Base-by-base conservation (phyloP, 2,888 invertebrate genomes). In the Anthophora plumipes region DNA sequence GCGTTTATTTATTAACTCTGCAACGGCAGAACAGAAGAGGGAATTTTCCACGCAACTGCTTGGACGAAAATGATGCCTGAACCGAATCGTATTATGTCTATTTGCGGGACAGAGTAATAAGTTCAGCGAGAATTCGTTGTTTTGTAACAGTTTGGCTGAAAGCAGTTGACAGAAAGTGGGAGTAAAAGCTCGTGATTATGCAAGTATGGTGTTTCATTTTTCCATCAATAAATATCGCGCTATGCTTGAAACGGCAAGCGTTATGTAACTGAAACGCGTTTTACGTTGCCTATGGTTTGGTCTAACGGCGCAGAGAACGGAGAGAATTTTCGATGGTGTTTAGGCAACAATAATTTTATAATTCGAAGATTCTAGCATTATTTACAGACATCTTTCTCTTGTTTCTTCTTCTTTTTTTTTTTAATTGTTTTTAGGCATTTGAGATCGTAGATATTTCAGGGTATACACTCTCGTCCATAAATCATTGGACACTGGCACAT, bases 231-330 rank as follows among this genome's bases (percentile, higher is more conserved):
- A 31, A 55, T 39, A 61, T 25, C 37, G 25, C 9, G 41, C 46
- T 48, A 52, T 76, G 20, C 41, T 60, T 39, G 48, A 59, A 66
- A 50, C 17, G 70, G 70, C 37, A 66, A 48, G 22, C 17, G 41
- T 79, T 79, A 31, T 25, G 79, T 52, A 79, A 78, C 17, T 22
- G 22, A 22, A 61, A 20, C 31, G 14, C 31, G 54, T 31, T 31
- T 14, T 37, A 48, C 41, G 37, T 52, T 41, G 17, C 75, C 39
- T n/a, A 7, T 41, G 7, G 37, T n/a, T 57, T 57, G 37, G 20
- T 46, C 59, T 37, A 46, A 64, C 75, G 76, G 66, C 48, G 31
- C 31, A 20, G 69, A n/a, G n/a, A n/a, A n/a, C 20, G 25, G 59
- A 41, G 25, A 55, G 39, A 68, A 63, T 43, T 78, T 57, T 55